phyloP scores from a whole-genome alignment of 2,113 vertebrate species.

The Ginglymostoma cirratum region DNA sequence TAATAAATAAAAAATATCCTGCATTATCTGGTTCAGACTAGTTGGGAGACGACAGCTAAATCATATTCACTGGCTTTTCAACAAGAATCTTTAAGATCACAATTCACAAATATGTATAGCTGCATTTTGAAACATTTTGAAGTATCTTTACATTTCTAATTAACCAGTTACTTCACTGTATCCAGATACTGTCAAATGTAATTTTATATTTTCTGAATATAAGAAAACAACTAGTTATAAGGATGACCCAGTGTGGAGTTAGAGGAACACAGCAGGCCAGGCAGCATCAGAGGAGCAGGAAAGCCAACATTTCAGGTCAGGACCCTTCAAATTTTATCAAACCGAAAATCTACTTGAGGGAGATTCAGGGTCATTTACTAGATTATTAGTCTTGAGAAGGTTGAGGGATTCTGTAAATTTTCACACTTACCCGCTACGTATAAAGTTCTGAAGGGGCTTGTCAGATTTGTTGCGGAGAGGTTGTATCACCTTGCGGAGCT shows the following conservation, averaged over 20 bases:
- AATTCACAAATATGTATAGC: background rate
- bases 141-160: background rate
- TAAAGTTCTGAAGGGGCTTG: too few species aligned
- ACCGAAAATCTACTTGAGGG: background rate
- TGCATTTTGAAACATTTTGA: background rate
- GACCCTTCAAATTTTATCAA: background rate
- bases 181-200: background rate
- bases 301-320: too few species aligned
- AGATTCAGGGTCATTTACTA: background rate
- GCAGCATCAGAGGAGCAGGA: too few species aligned
- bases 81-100: background rate
- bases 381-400: background rate
- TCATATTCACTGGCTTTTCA: background rate
- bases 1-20: background rate
- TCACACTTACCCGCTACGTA: background rate
- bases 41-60: background rate
- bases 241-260: background rate
- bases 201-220: background rate
- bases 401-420: background rate
- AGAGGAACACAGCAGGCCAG: too few species aligned
- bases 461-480: too few species aligned
- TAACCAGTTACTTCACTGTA: background rate
- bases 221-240: background rate
- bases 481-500: too few species aligned
- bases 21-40: background rate